Evolutionary conservation across 2,888 invertebrate genomes (phyloP), one percentile per base, ranked within the genome.

Genomic region (Lymantria dispar): DNA sequence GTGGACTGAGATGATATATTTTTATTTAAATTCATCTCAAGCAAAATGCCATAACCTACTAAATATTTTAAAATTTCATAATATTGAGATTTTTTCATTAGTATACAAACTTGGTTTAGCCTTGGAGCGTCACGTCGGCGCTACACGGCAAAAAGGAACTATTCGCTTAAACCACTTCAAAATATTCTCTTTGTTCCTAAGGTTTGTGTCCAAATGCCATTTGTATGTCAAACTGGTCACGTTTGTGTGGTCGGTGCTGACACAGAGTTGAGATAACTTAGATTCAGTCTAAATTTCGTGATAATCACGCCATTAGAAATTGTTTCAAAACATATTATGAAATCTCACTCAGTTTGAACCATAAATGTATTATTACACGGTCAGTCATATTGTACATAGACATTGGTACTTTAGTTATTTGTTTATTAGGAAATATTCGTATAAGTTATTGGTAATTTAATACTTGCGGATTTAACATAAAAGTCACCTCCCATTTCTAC

Each of bases 161-260:
- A 64, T 62, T 61, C 57, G 64, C 61, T 72, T 60, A 56, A 78
- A 79, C 80, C 70, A 62, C 71, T 70, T 75, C 67, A 65, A 72
- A 74, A 75, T 78, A 77, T 77, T 76, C 66, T 79, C 83, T 84
- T 81, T 82, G 80, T 80, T 77, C 63, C 54, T 56, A 53, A 66
- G 68, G 71, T 77, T 78, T 76, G 68, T 73, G 67, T 72, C 74
- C 68, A 81, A 83, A 83, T 83, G 77, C 72, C 80, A 80, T 72
- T 78, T 79, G 78, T 79, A 78, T 79, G 80, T 74, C 78, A 78
- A 68, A 54, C 72, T 60, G 78, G 80, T 80, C 80, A 70, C 70
- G 68, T 52, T 61, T 69, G 58, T 61, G 64, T 57, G 62, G 59
- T 65, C 56, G 56, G 44, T 47, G 46, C 38, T 52, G 61, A 57